Conservation (phyloP, 1,140 invertebrate genomes). For the Meteorus sp. region DNA sequence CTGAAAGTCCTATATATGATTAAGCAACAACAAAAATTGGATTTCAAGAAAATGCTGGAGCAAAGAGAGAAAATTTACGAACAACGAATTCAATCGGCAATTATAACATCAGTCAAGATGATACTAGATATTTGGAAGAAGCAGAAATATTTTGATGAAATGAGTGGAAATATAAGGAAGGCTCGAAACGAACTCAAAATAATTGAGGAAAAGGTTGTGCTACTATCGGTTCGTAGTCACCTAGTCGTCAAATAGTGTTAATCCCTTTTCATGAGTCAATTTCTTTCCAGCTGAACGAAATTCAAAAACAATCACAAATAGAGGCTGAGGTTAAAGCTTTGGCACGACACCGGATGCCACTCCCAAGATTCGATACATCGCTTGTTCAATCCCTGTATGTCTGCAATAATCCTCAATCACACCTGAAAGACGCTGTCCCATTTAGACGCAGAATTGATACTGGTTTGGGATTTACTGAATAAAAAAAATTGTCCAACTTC, state of each 20-base stretch:
- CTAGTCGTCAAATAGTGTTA: not conserved
- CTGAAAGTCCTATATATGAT: constrained; percentile 2
- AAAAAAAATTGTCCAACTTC: not conserved
- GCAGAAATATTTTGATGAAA: not conserved
- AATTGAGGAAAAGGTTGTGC: not conserved
- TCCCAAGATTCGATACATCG: constrained; percentile 15
- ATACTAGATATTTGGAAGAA: not conserved
- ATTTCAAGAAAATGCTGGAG: not conserved
- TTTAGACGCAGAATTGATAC: not conserved
- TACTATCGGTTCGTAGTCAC: not conserved
- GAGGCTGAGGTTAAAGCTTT: constrained; percentile 1
- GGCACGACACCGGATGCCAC: constrained; percentile 17
- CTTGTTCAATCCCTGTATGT: constrained; percentile 5
- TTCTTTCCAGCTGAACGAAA: constrained; percentile 4
- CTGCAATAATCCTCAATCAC: not conserved
- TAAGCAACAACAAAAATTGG: not conserved
- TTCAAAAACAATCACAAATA: not conserved
- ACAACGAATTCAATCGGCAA: not conserved
- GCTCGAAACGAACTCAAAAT: not conserved
- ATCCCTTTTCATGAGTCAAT: not conserved
- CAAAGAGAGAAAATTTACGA: constrained; percentile 12
- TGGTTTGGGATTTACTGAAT: not conserved
- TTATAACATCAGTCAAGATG: not conserved
- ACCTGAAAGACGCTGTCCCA: not conserved
- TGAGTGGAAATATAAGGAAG: not conserved